Percentiles rank a stretch among this genome's conserved stretches.
Conservation (phyloP, 2,797 vertebrate genomes). For the Leptodactylus fallax region DNA sequence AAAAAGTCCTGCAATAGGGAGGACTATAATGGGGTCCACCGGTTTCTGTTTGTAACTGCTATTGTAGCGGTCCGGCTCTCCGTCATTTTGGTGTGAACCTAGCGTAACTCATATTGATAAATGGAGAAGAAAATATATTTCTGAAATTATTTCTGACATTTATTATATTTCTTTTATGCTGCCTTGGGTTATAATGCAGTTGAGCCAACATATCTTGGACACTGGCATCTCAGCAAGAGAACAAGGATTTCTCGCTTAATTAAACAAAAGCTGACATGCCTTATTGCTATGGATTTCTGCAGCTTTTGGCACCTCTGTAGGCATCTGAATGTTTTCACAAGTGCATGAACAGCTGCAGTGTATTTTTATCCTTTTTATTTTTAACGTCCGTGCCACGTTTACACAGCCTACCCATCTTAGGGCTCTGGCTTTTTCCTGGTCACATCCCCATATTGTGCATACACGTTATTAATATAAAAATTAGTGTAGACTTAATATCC, state of each 20-base stretch:
- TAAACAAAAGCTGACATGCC: background rate
- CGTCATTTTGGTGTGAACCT: too few relatives aligned
- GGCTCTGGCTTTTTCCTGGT: background rate
- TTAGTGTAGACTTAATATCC: background rate
- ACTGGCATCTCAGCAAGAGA: background rate
- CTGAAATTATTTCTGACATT: too few relatives aligned
- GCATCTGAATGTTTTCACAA: conserved; percentile 19
- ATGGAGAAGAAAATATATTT: too few relatives aligned
- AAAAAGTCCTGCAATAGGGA: too few relatives aligned
- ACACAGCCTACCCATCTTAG: background rate
- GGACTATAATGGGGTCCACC: too few relatives aligned
- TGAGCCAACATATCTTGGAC: background rate
- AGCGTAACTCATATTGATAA: too few relatives aligned
- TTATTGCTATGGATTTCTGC: background rate
- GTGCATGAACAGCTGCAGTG: conserved; percentile 22
- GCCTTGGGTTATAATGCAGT: background rate
- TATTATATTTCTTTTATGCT: background rate
- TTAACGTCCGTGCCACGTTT: background rate
- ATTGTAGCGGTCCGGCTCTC: too few relatives aligned
- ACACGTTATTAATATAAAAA: background rate
- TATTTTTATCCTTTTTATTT: conserved; percentile 37
- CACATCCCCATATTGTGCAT: background rate
- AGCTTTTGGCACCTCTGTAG: background rate
- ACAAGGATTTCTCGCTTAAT: background rate
- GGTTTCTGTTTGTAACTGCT: too few relatives aligned